phyloP scores from a whole-genome alignment of 2,797 vertebrate species.

The Poecile montanus region DNA sequence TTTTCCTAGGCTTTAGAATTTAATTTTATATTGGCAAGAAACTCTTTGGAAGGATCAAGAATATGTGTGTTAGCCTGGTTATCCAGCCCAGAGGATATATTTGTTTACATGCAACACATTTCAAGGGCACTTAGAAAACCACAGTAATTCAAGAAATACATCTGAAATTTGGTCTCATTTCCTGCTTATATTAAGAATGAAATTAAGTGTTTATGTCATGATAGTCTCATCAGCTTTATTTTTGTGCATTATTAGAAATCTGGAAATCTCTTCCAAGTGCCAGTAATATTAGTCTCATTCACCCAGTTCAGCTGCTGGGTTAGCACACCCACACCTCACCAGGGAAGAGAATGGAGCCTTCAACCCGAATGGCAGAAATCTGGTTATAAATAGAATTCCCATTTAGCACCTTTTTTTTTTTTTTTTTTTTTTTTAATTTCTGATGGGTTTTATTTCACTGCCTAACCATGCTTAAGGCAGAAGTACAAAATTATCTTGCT shows the following conservation, averaged over 20 bases:
- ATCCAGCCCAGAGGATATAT: slow-evolving; percentile 23
- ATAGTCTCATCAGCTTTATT: neutral
- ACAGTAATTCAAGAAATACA: slow-evolving; percentile 49
- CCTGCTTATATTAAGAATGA: neutral
- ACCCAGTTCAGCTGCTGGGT: neutral
- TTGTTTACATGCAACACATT: slow-evolving; percentile 50
- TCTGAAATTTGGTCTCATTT: slow-evolving; percentile 46
- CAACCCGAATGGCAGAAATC: neutral
- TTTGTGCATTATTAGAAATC: neutral
- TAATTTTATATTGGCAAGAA: neutral
- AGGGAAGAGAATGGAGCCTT: neutral
- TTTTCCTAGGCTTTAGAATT: neutral
- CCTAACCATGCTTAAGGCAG: neutral
- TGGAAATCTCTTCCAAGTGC: neutral
- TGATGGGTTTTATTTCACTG: neutral
- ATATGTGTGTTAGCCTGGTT: neutral
- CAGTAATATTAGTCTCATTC: neutral
- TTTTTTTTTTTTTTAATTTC: neutral
- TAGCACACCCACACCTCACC: neutral
- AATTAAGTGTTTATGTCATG: neutral
- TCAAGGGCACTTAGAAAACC: slow-evolving; percentile 32
- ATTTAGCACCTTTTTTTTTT: neutral
- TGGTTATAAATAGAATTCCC: neutral
- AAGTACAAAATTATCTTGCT: neutral
- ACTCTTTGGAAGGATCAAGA: slow-evolving; percentile 20